These are phyloP conservation scores for Lithophane semibrunnea DNA, from an alignment of 2,888 invertebrate genomes.

Conservation along the genomic window DNA sequence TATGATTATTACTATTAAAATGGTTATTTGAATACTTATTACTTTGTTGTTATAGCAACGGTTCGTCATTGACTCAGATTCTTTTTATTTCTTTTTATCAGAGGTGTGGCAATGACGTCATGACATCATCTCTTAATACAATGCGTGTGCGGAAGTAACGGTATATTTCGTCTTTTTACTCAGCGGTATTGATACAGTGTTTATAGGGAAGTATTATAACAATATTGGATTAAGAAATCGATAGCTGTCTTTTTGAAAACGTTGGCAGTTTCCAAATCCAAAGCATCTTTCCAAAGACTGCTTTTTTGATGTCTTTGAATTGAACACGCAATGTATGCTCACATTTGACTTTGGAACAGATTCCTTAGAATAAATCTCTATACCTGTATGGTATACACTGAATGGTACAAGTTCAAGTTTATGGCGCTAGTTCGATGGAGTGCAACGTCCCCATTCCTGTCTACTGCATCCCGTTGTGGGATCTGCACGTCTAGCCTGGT, in stretches of 20 bases:
- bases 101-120: conserved; percentile 20
- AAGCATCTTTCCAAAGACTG: neutral
- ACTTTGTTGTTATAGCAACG: conserved; percentile 33
- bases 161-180: conserved; percentile 16
- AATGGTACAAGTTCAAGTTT: conserved; percentile 69
- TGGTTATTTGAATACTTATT: conserved; percentile 25
- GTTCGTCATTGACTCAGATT: conserved; percentile 34
- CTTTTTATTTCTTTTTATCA: conserved; percentile 19
- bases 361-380: conserved; percentile 19
- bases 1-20: conserved; percentile 13
- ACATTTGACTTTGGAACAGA: neutral
- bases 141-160: conserved; percentile 46
- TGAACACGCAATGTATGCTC: conserved; percentile 14
- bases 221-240: neutral
- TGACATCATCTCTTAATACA: conserved; percentile 28
- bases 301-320: neutral
- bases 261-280: neutral
- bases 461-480: conserved; percentile 73
- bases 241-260: neutral
- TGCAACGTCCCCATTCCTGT: conserved; percentile 82
- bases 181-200: conserved; percentile 16
- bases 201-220: conserved; percentile 11
- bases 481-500: conserved; percentile 64
- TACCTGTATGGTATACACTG: conserved; percentile 52
- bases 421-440: conserved; percentile 68